A percentile compares a stretch with the other conserved stretches of the same genome.
Conservation (phyloP, 2,888 invertebrate genomes). For the Hymenopus coronatus region DNA sequence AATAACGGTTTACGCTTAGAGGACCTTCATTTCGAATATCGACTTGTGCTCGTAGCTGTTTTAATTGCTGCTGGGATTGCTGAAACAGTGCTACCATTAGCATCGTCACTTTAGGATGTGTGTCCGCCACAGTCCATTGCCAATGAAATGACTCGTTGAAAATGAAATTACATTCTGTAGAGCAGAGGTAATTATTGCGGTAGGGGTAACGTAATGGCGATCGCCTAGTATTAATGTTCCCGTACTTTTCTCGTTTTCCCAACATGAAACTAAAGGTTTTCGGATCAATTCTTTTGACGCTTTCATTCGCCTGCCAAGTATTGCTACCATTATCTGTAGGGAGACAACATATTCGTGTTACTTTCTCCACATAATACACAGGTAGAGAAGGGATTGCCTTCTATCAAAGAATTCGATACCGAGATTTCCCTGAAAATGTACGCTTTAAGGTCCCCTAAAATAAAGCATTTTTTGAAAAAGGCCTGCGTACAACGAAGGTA, state of each 20-base stretch:
- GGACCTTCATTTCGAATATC: neutral
- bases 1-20: neutral
- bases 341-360: too few species aligned
- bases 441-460: too few species aligned
- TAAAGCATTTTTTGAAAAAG: too few species aligned
- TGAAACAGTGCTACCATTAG: neutral
- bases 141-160: neutral
- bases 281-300: too few species aligned
- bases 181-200: neutral
- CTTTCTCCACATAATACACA: too few species aligned
- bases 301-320: too few species aligned
- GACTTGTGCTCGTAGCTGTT: neutral
- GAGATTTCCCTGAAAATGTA: too few species aligned
- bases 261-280: too few species aligned
- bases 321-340: too few species aligned
- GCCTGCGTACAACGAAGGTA: too few species aligned
- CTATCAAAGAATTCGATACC: too few species aligned
- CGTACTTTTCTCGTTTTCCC: neutral
- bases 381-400: too few species aligned
- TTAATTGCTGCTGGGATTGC: neutral
- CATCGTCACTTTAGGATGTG: neutral
- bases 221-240: neutral
- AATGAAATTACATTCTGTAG: neutral
- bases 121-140: neutral
- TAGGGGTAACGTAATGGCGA: neutral